Conservation (phyloP, 30 jellyfish, hydroid and myxozoan species). For the Cassiopea andromeda region DNA sequence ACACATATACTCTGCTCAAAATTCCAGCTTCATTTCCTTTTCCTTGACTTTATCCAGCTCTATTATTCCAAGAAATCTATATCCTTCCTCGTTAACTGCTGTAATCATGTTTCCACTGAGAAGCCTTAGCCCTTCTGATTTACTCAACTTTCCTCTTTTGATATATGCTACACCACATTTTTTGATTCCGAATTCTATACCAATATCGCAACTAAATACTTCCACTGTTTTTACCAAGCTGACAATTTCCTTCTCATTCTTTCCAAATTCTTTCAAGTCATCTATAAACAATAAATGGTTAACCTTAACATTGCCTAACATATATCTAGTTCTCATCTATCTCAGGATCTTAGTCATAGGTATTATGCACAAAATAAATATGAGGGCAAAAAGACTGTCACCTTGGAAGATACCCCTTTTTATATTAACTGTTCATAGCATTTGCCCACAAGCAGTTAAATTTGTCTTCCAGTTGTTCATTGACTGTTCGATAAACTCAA, state of each 20-base stretch:
- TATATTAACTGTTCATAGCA: background rate
- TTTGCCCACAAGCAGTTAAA: background rate
- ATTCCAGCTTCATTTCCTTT: slow-evolving; percentile 2
- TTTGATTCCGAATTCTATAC: slow-evolving; percentile 26
- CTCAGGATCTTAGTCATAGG: background rate
- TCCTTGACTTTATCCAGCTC: slow-evolving; percentile 13
- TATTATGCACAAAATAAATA: background rate
- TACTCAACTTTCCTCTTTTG: slow-evolving; percentile 28
- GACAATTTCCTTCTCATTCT: background rate
- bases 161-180: background rate
- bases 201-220: slow-evolving; percentile 5
- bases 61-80: slow-evolving; percentile 12
- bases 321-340: background rate
- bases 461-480: background rate
- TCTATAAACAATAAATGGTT: background rate
- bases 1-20: background rate
- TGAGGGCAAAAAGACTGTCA: background rate
- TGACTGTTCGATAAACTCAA: background rate
- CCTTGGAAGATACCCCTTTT: background rate
- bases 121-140: slow-evolving; percentile 4
- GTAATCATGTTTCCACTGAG: slow-evolving; percentile 18
- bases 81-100: slow-evolving; percentile 32
- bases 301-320: background rate
- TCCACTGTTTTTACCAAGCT: background rate
- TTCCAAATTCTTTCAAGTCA: background rate